Evolutionary conservation across 1,140 invertebrate species (phyloP), one percentile per base, ranked within the genome.

Genomic region (Microplitis mediator): DNA sequence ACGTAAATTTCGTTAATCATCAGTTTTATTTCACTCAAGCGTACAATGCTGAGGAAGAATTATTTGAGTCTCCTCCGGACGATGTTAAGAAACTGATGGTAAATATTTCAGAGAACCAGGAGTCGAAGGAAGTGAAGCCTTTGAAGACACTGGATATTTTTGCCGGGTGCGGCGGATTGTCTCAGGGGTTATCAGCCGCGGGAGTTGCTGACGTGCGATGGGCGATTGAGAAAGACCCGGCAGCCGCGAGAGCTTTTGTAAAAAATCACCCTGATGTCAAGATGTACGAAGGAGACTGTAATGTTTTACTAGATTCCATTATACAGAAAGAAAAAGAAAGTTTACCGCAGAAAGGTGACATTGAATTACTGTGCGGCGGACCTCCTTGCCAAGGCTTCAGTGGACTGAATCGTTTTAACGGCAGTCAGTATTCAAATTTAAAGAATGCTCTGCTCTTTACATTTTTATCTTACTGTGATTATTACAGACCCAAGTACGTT

Each of bases 351-450:
- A 93, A 91, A 80, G 94, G 94, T 4, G 93, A 96, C 71, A 94
- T 97, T 1, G 94, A 97, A 76, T 81, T 97, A 51, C 81, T 97
- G 3, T 95, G 94, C 81, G 95, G 95, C 50, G 95, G 95, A 4
- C 95, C 95, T n/a, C 95, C 95, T 1, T 97, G 95, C 82, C 95
- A 97, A 86, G 95, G 95, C 0, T 97, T 96, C 83, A 95, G 93
- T 74, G 94, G 93, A 32, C 95, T 97, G 94, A 97, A 97, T 86
- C 88, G 95, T 16, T 97, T 97, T 81, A 96, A 95, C 85, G 92
- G 91, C 0, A 85, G 94, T n/a, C 92, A 96, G 77, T 96, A 96
- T 85, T 96, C 95, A 0, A 88, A 91, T 34, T 96, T 97, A 77
- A 96, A 96, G 89, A 97, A 96, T 83, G 96, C 95, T 0, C 85